Conservation (phyloP, 2,797 vertebrate species). For the Arnoldichthys spilopterus region DNA sequence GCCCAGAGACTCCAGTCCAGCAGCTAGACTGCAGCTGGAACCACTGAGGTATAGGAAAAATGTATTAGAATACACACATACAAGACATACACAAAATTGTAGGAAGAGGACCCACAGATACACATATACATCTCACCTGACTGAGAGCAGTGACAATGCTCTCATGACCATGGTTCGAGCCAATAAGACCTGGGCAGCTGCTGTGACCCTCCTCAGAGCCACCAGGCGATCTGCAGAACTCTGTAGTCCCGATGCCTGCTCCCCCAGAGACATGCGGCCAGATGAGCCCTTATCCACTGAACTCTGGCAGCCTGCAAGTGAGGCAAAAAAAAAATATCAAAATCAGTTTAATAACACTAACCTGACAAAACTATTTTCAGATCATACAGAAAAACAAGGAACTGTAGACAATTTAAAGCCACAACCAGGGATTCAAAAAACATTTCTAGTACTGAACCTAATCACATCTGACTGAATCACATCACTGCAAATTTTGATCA, state of each 20-base stretch:
- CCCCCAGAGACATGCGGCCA: conserved; percentile 90
- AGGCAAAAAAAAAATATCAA: not conserved
- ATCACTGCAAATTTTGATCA: no score
- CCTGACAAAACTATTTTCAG: no score
- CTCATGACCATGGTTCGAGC: conserved; percentile 99
- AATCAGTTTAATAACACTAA: not conserved
- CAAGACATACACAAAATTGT: not conserved
- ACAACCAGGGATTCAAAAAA: no score
- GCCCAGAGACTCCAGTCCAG: conserved; percentile 93
- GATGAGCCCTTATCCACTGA: conserved; percentile 94
- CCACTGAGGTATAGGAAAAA: conserved; percentile 75
- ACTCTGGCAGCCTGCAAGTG: conserved; percentile 87
- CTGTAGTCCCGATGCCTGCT: conserved; percentile 91
- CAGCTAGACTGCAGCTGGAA: conserved; percentile 95
- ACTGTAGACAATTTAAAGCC: no score
- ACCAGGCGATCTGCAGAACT: conserved; percentile 93
- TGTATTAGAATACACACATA: not conserved
- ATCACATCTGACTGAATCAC: no score
- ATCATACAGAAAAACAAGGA: no score
- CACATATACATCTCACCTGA: conserved; percentile 73
- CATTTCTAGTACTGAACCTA: no score
- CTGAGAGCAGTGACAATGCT: conserved; percentile 93
- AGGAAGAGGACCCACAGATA: not conserved
- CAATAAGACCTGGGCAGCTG: conserved; percentile 94
- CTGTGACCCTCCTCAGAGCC: conserved; percentile 92